These are phyloP conservation scores for Pseudococcus viburni DNA, from an alignment of 2,888 invertebrate species.

Conservation along the genomic window DNA sequence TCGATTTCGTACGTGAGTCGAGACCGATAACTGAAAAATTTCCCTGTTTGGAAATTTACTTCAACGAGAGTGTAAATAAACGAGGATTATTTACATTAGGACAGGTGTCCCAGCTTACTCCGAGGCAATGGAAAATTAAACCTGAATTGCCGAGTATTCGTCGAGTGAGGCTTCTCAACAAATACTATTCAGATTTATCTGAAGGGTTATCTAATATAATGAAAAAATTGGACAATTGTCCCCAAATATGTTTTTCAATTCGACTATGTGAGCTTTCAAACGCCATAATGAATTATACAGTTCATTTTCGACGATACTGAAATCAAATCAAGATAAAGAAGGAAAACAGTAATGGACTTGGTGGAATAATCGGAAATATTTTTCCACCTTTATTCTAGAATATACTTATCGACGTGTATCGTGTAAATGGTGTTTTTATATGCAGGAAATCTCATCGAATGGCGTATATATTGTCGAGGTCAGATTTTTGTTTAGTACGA, in stretches of 20 bases:
- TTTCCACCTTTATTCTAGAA: not conserved
- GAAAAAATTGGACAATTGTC: too few species aligned
- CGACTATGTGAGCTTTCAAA: not conserved
- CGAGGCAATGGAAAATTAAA: too few species aligned
- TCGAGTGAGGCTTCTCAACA: too few species aligned
- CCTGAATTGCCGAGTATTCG: too few species aligned
- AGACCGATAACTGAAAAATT: not conserved
- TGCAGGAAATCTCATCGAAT: conserved; percentile 53
- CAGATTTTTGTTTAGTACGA: conserved; percentile 52
- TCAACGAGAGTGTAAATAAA: not conserved
- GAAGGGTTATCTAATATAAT: too few species aligned
- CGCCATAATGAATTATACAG: not conserved
- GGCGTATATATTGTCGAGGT: conserved; percentile 52
- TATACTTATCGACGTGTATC: not conserved
- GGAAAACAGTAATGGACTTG: not conserved
- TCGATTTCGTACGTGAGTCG: not conserved
- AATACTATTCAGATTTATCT: too few species aligned
- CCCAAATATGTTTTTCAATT: too few species aligned
- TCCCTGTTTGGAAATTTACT: not conserved
- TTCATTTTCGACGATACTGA: not conserved
- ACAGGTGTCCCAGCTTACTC: too few species aligned
- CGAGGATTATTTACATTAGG: too few species aligned
- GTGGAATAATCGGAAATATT: not conserved
- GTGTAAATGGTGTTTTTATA: conserved; percentile 4
- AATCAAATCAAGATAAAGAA: not conserved